Conservation (phyloP, 2,888 invertebrate species). For the Molorchus minor region DNA sequence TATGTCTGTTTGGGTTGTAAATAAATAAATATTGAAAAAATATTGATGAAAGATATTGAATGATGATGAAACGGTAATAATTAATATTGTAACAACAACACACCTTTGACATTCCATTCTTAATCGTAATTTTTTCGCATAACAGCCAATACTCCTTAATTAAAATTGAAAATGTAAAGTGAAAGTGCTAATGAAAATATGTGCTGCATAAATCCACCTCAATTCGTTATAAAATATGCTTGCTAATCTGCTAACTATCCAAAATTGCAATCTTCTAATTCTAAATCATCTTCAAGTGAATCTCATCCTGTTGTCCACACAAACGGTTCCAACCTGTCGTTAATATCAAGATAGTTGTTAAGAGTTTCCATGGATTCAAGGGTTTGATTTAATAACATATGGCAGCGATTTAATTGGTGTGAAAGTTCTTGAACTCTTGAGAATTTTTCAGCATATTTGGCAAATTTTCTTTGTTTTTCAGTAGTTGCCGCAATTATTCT, state of each 20-base stretch:
- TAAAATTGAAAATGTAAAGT: no score
- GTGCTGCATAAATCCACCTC: no score
- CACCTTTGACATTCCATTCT: no score
- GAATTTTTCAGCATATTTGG: slow-evolving; percentile 86
- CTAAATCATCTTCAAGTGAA: background rate
- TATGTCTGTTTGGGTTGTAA: no score
- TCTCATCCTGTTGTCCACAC: slow-evolving; percentile 81
- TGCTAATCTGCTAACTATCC: background rate
- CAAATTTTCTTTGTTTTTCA: slow-evolving; percentile 85
- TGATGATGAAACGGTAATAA: no score
- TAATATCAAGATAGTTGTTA: slow-evolving; percentile 82
- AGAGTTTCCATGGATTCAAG: slow-evolving; percentile 86
- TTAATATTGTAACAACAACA: no score
- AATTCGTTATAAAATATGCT: background rate
- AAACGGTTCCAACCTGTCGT: slow-evolving; percentile 87
- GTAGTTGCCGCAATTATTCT: slow-evolving; percentile 75
- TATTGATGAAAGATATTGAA: no score
- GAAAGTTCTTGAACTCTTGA: slow-evolving; percentile 84
- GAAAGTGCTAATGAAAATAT: no score
- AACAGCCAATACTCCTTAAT: no score
- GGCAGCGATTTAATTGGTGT: slow-evolving; percentile 82
- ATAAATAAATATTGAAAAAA: no score
- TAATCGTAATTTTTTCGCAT: no score
- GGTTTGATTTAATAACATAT: slow-evolving; percentile 83
- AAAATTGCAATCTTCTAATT: background rate